phyloP scores from a whole-genome alignment of 2,888 invertebrate genomes.

The Caenorhabditis zanzibari region DNA sequence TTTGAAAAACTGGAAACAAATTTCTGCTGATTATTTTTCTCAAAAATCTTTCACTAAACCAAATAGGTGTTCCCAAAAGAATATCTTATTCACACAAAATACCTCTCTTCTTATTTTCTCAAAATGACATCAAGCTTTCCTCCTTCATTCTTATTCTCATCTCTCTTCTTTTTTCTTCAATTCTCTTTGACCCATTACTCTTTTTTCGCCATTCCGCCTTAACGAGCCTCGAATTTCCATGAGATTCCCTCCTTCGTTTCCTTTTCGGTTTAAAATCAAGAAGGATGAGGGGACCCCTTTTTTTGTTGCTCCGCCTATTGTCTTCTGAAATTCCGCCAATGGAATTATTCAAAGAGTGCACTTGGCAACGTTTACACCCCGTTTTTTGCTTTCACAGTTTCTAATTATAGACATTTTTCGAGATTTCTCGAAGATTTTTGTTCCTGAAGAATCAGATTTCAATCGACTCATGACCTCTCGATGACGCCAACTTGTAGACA shows the following conservation, averaged over 20 bases:
- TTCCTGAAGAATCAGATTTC: not conserved
- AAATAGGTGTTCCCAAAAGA: not conserved
- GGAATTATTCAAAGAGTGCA: slow-evolving; percentile 25
- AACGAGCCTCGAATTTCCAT: slow-evolving; percentile 56
- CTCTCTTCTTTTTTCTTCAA: slow-evolving; percentile 3
- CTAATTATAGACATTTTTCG: not conserved
- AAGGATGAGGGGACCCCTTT: not conserved
- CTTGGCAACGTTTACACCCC: slow-evolving; percentile 31
- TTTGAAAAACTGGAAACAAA: not conserved
- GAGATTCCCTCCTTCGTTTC: slow-evolving; percentile 19
- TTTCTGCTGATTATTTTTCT: too few relatives aligned
- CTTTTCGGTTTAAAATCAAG: not conserved
- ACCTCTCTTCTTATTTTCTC: not conserved
- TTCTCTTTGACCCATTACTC: slow-evolving; percentile 10
- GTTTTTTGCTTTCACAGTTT: not conserved
- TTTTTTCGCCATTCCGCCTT: not conserved
- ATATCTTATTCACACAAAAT: slow-evolving; percentile 3
- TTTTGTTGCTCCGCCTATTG: slow-evolving; percentile 25
- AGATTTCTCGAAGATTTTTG: not conserved
- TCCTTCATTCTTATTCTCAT: not conserved
- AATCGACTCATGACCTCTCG: slow-evolving; percentile 10
- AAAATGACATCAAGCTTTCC: slow-evolving; percentile 23
- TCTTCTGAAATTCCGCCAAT: not conserved
- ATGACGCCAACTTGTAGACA: slow-evolving; percentile 28
- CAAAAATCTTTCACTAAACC: too few relatives aligned